Evolutionary conservation across 2,888 invertebrate species (phyloP).

Genomic region (Drosophila mimetica): DNA sequence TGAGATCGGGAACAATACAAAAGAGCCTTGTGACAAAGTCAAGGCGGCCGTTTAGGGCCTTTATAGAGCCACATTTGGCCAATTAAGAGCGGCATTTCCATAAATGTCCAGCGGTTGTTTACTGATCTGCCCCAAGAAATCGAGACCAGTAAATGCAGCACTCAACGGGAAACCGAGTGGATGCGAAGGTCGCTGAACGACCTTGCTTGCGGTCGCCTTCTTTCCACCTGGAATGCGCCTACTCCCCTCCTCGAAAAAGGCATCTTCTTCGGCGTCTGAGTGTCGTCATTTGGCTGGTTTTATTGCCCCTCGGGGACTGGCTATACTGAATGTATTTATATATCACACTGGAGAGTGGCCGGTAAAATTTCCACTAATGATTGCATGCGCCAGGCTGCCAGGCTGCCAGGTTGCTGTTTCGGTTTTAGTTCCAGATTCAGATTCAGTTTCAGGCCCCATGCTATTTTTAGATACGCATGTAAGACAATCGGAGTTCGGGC

Average conservation of each 20-base stretch:
- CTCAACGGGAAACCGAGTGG: constrained; percentile 31
- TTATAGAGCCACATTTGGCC: constrained; percentile 70
- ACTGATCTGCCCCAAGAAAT: constrained; percentile 62
- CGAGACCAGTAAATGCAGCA: constrained; percentile 39
- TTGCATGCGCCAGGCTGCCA: constrained; percentile 68
- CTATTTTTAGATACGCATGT: constrained; percentile 70
- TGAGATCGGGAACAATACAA: constrained; percentile 7
- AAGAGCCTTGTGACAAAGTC: constrained; percentile 42
- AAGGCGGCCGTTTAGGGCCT: constrained; percentile 34
- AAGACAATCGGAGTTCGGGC: constrained; percentile 58
- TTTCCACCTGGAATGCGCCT: constrained; percentile 20
- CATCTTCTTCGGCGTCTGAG: constrained; percentile 61
- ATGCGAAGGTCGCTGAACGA: constrained; percentile 81
- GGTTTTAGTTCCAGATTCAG: constrained; percentile 6
- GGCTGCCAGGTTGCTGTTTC: constrained; percentile 11
- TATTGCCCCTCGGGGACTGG: constrained; percentile 63
- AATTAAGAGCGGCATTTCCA: constrained; percentile 62
- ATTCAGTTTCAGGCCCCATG: constrained; percentile 16
- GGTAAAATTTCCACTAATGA: constrained; percentile 68
- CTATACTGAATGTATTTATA: not conserved
- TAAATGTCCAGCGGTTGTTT: constrained; percentile 54
- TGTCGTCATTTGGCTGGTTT: constrained; percentile 76
- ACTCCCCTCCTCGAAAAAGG: constrained; percentile 3
- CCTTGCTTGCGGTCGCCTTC: constrained; percentile 79
- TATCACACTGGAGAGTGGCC: constrained; percentile 31